Conservation (phyloP, 2,113 vertebrate species). For the Etheostoma cragini region DNA sequence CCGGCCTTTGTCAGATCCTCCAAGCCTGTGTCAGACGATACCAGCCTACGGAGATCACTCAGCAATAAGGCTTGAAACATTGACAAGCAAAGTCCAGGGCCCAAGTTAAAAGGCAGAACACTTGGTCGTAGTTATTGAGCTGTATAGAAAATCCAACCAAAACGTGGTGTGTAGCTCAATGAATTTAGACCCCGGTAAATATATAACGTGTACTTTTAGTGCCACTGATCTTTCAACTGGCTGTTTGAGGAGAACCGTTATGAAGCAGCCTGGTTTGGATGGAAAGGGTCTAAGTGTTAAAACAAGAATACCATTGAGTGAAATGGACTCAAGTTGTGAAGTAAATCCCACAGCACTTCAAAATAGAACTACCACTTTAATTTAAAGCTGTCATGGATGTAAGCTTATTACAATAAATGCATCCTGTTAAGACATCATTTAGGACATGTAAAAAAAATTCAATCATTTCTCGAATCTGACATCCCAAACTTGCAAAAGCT, state of each 20-base stretch:
- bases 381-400: neutral
- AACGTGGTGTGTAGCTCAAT: neutral
- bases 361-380: neutral
- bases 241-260: neutral
- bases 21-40: slow-evolving; percentile 49
- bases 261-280: neutral
- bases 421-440: neutral
- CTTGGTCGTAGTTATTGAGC: slow-evolving; percentile 7
- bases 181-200: neutral
- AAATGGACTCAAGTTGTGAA: neutral
- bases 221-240: neutral
- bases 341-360: neutral
- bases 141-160: slow-evolving; percentile 17
- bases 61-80: slow-evolving; percentile 25
- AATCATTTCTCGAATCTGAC: neutral
- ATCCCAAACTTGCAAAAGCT: neutral
- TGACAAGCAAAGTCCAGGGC: slow-evolving; percentile 35
- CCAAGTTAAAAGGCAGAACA: slow-evolving; percentile 17
- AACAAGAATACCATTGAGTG: neutral
- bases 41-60: slow-evolving; percentile 42
- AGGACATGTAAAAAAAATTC: neutral
- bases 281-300: neutral
- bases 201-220: neutral
- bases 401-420: neutral
- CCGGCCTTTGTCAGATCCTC: slow-evolving; percentile 62